Evolutionary conservation across 2,888 invertebrate genomes (phyloP).

Genomic region (Andrena haemorrhoa): DNA sequence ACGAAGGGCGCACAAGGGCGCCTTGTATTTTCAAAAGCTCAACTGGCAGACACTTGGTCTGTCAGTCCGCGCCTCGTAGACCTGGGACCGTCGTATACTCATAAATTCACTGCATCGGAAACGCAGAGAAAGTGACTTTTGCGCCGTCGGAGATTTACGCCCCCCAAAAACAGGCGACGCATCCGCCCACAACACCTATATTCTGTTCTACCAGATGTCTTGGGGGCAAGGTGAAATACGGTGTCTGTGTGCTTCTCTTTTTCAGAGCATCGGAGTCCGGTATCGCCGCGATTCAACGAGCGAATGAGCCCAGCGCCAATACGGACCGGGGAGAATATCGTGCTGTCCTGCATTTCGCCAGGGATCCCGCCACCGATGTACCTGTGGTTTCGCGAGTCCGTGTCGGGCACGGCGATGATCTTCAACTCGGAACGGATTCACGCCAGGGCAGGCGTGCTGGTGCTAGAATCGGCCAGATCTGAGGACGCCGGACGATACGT

Average conservation of each 20-base stretch:
- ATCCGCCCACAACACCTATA: no score
- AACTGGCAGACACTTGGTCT: no score
- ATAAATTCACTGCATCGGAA: no score
- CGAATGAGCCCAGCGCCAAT: conserved; percentile 83
- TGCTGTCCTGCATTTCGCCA: conserved; percentile 85
- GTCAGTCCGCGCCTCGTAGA: no score
- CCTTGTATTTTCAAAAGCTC: no score
- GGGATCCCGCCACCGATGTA: conserved; percentile 85
- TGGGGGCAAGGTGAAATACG: no score
- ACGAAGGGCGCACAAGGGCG: no score
- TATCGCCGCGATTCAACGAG: conserved; percentile 84
- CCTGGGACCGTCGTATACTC: no score
- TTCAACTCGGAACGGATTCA: conserved; percentile 83
- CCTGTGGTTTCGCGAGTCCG: conserved; percentile 83
- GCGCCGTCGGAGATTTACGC: no score
- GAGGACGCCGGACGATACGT: conserved; percentile 95
- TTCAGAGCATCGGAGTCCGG: conserved; percentile 82
- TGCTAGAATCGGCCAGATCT: conserved; percentile 85
- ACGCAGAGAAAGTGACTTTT: no score
- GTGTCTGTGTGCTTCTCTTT: conserved; percentile 30
- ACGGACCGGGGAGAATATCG: conserved; percentile 84
- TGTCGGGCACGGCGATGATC: conserved; percentile 81
- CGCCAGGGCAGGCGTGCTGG: conserved; percentile 83
- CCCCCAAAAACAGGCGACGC: no score
- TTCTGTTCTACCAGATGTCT: no score